phyloP scores from a whole-genome alignment of 2,113 vertebrate species.

The Felis chaus region DNA sequence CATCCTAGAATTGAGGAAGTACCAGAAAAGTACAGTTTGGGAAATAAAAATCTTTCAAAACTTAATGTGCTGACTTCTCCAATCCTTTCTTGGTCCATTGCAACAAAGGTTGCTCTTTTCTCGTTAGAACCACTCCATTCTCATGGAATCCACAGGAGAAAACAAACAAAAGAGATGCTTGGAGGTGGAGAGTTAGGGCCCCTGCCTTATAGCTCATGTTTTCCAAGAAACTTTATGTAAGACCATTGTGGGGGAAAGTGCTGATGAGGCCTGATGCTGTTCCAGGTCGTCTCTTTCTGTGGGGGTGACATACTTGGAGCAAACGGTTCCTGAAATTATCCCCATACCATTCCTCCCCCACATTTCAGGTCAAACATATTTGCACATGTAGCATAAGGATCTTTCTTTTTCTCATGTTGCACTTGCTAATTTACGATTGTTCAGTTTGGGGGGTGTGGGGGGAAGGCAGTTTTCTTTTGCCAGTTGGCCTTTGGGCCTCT shows the following conservation, averaged over 20 bases:
- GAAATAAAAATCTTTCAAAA: background rate
- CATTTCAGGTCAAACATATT: background rate
- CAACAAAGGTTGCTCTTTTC: too few relatives aligned
- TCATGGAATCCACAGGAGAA: background rate
- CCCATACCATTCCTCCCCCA: background rate
- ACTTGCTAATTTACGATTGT: background rate
- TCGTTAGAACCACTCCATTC: too few relatives aligned
- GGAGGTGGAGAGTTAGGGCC: background rate
- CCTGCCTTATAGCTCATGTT: background rate
- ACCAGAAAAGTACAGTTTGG: background rate
- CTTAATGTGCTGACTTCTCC: too few relatives aligned
- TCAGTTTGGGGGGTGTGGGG: background rate
- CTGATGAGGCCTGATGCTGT: rapidly evolving
- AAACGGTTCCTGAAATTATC: background rate
- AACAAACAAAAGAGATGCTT: background rate
- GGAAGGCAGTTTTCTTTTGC: background rate
- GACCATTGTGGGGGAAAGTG: background rate
- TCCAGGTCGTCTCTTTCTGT: background rate
- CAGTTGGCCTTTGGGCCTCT: background rate
- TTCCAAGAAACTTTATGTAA: background rate
- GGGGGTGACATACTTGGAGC: background rate
- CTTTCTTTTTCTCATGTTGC: background rate
- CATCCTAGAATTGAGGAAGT: background rate
- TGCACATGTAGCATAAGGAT: background rate
- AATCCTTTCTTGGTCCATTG: too few relatives aligned